Evolutionary conservation across 2,888 invertebrate genomes (phyloP), one percentile per base, ranked within the genome.

Genomic region (Sarcophaga variegata): DNA sequence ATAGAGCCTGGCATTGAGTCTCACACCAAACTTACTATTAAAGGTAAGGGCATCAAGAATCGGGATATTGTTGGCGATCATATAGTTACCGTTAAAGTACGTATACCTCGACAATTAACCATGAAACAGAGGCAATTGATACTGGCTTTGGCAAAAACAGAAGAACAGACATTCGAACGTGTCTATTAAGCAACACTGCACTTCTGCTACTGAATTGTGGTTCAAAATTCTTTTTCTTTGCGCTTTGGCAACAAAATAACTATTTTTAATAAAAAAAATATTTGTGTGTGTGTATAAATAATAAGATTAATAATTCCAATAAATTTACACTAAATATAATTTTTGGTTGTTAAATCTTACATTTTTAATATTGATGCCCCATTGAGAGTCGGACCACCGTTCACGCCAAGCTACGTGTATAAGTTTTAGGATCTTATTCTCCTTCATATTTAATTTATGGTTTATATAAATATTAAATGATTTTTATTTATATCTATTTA

Each of bases 361-460:
- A n/a, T 97, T 97, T 94, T 98, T 98, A 81, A 99, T 97, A 91
- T 98, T 97, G 89, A 98, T 98, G 62, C 98, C 98, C 98, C 98
- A 99, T 93, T 98, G 97, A 67, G 98, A 95, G 93, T 98, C 98
- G 2, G 97, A 96, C 99, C 99, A 99, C 86, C 99, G 95, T 94
- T 99, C 98, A 90, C 98, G 95, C 99, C 99, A 99, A 71, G 98
- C 99, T 92, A 93, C 92, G 49, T 93, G 90, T 76, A 93, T 91
- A 80, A 92, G 90, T 93, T 97, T 97, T 71, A 97, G 93, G 83
- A 97, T 97, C 89, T 94, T 92, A 81, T 90, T 91, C 81, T 93
- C 92, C 89, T 92, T 93, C 93, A 93, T 93, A 14, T 12, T 67
- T 76, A 17, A 76, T 76, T 20, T 25, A 17, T 20, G 60, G 11